Evolutionary conservation across 2,888 invertebrate genomes (phyloP).

Genomic region (Myathropa florea): DNA sequence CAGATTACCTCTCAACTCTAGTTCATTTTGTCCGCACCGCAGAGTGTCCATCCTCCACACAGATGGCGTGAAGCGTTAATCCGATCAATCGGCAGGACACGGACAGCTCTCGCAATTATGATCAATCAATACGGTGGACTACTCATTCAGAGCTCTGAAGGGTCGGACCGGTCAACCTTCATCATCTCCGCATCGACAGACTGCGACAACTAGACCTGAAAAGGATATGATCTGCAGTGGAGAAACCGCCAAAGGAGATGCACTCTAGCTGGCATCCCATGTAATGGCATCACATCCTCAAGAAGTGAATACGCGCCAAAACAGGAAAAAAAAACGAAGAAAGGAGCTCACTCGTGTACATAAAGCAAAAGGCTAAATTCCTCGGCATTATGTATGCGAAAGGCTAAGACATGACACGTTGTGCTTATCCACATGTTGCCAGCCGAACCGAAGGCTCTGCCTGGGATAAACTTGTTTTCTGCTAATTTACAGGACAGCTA

Average conservation of each 20-base stretch:
- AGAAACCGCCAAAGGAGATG: conserved; percentile 63
- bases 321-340: neutral
- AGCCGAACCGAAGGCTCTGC: conserved; percentile 37
- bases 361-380: conserved; percentile 29
- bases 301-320: no score
- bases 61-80: conserved; percentile 60
- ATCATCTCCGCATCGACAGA: conserved; percentile 31
- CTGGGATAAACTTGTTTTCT: conserved; percentile 67
- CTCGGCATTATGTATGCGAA: conserved; percentile 51
- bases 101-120: conserved; percentile 52
- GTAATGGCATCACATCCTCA: neutral
- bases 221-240: conserved; percentile 14
- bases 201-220: conserved; percentile 23
- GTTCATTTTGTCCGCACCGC: no score
- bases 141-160: neutral
- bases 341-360: conserved; percentile 1
- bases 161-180: conserved; percentile 32
- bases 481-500: conserved; percentile 71
- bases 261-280: neutral
- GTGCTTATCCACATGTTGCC: conserved; percentile 62
- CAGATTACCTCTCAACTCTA: neutral
- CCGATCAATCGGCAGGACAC: conserved; percentile 55
- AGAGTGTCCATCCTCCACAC: conserved; percentile 3
- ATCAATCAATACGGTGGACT: conserved; percentile 52
- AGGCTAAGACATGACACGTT: conserved; percentile 62